Conservation (phyloP, 2,888 invertebrate genomes). For the Homarus gammarus region DNA sequence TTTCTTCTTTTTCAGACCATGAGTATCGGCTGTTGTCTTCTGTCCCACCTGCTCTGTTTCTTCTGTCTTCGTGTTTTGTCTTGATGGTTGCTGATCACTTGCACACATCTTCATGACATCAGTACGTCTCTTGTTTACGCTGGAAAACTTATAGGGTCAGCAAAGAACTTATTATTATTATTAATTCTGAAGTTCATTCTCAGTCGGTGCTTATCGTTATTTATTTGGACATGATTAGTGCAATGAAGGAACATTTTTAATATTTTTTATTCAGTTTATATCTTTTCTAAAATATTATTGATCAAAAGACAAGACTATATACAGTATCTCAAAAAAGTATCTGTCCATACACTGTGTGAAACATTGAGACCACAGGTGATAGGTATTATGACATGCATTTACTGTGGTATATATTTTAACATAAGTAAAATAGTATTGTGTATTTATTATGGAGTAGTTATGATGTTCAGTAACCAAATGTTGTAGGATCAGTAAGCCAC, state of each 20-base stretch:
- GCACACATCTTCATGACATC: constrained; percentile 62
- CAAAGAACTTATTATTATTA: neutral
- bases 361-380: too few relatives aligned
- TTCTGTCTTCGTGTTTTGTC: constrained; percentile 61
- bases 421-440: too few relatives aligned
- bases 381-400: too few relatives aligned
- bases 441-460: too few relatives aligned
- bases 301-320: too few relatives aligned
- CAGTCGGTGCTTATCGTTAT: constrained; percentile 3
- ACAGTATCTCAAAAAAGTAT: too few relatives aligned
- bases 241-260: neutral
- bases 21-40: constrained; percentile 71
- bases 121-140: constrained; percentile 26
- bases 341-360: too few relatives aligned
- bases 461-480: too few relatives aligned
- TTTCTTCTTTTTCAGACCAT: constrained; percentile 65
- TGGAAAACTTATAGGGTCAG: neutral
- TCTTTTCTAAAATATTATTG: too few relatives aligned
- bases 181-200: neutral
- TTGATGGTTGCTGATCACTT: constrained; percentile 70
- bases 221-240: neutral
- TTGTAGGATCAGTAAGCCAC: too few relatives aligned
- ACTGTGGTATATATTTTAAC: too few relatives aligned
- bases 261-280: too few relatives aligned
- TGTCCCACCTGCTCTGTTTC: constrained; percentile 72